These are phyloP conservation scores for Aporophyla nigra DNA, from an alignment of 2,888 invertebrate species.

Conservation along the genomic window DNA sequence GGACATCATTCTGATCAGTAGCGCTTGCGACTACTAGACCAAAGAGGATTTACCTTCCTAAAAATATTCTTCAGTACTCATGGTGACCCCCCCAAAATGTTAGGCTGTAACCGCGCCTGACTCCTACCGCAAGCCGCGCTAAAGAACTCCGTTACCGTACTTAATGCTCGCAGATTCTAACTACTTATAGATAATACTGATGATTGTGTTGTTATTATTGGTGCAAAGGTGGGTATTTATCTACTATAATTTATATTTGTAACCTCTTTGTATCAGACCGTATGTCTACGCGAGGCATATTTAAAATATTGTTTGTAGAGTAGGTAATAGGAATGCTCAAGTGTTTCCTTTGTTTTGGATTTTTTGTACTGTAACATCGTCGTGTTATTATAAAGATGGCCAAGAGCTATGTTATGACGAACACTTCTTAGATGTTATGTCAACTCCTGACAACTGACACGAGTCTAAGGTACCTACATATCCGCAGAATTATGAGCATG, in stretches of 20 bases:
- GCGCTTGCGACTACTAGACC: no score
- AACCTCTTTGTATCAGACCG: background rate
- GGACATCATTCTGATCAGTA: no score
- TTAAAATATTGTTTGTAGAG: background rate
- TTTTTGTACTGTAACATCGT: background rate
- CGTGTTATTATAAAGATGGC: background rate
- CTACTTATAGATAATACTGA: no score
- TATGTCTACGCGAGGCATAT: background rate
- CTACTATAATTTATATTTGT: background rate
- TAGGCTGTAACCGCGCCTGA: no score
- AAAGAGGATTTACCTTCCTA: no score
- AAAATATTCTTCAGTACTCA: no score
- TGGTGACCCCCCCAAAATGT: no score
- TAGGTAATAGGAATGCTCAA: background rate
- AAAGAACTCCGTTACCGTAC: no score
- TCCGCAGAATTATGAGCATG: background rate
- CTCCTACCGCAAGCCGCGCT: no score
- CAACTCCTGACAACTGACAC: background rate
- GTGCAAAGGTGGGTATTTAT: no score
- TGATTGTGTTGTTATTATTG: no score
- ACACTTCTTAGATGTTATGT: background rate
- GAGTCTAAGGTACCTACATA: background rate
- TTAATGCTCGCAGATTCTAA: no score
- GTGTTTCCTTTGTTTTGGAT: conserved; percentile 5
- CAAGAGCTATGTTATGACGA: conserved; percentile 5